Percentiles rank a stretch among this genome's conserved stretches.
Conservation (phyloP, 2,113 vertebrate genomes). For the Oncorhynchus nerka region DNA sequence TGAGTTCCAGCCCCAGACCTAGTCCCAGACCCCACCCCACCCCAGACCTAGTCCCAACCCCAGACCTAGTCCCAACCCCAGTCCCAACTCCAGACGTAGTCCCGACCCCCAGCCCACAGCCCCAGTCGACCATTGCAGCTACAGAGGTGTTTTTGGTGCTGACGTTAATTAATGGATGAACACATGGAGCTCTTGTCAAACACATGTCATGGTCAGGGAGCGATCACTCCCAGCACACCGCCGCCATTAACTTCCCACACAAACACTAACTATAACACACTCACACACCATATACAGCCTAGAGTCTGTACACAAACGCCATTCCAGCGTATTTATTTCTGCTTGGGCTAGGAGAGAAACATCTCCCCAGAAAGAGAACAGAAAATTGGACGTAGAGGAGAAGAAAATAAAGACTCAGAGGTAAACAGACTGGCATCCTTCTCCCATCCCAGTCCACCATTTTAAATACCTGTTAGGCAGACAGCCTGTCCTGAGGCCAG, state of each 20-base stretch:
- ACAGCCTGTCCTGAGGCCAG: slow-evolving; percentile 33
- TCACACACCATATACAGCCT: slow-evolving; percentile 7
- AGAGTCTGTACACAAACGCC: background rate
- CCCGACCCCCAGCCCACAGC: no score
- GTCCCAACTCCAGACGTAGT: no score
- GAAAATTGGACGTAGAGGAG: background rate
- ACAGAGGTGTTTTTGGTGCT: slow-evolving; percentile 15
- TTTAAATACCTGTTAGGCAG: slow-evolving; percentile 54
- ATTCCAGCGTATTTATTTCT: background rate
- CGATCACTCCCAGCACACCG: slow-evolving; percentile 51
- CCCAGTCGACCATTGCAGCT: background rate
- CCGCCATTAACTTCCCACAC: slow-evolving; percentile 35
- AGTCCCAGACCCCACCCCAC: no score
- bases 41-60: no score
- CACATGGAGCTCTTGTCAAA: slow-evolving; percentile 64
- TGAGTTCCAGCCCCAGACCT: no score
- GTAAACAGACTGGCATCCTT: slow-evolving; percentile 49
- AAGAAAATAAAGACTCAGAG: background rate
- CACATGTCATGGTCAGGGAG: slow-evolving; percentile 59
- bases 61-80: no score
- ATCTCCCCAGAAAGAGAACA: background rate
- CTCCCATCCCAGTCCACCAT: slow-evolving; percentile 51
- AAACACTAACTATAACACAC: no score
- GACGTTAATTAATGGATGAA: slow-evolving; percentile 63
- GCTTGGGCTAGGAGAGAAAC: background rate